A percentile compares a stretch with the other conserved stretches of the same genome.
Conservation (phyloP, 2,888 invertebrate genomes). For the Parnassius orleans region DNA sequence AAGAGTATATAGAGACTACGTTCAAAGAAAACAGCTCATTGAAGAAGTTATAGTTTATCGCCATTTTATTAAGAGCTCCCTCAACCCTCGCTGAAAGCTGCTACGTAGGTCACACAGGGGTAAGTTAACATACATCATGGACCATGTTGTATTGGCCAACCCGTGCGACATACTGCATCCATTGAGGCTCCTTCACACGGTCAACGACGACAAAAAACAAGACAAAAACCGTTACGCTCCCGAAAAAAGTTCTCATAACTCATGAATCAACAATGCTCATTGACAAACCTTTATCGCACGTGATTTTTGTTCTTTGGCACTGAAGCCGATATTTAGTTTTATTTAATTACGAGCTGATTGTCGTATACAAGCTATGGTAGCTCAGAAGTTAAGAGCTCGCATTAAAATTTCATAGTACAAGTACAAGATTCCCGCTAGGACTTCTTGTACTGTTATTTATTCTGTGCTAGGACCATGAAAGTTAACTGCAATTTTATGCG, state of each 20-base stretch:
- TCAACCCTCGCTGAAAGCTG: constrained; percentile 35
- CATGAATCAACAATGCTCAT: constrained; percentile 65
- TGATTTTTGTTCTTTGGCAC: constrained; percentile 33
- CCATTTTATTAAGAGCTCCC: constrained; percentile 49
- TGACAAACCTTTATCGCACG: constrained; percentile 50
- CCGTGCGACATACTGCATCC: constrained; percentile 66
- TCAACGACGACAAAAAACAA: constrained; percentile 76
- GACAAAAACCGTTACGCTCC: constrained; percentile 79
- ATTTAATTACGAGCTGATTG: too few species aligned
- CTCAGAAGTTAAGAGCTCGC: too few species aligned
- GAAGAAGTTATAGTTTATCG: constrained; percentile 51
- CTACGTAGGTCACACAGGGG: constrained; percentile 30
- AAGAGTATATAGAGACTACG: constrained; percentile 55
- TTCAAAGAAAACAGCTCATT: constrained; percentile 70
- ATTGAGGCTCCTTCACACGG: constrained; percentile 78
- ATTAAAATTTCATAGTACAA: too few species aligned
- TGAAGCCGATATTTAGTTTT: background rate
- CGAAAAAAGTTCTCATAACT: constrained; percentile 75
- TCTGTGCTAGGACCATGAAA: too few species aligned
- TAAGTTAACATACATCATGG: constrained; percentile 39
- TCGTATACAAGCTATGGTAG: too few species aligned
- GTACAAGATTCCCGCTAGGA: too few species aligned
- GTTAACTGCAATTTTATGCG: too few species aligned
- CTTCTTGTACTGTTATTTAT: too few species aligned
- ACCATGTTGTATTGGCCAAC: constrained; percentile 48